Conservation (phyloP, 30 jellyfish, hydroid and myxozoan species). For the Aurelia sp. region DNA sequence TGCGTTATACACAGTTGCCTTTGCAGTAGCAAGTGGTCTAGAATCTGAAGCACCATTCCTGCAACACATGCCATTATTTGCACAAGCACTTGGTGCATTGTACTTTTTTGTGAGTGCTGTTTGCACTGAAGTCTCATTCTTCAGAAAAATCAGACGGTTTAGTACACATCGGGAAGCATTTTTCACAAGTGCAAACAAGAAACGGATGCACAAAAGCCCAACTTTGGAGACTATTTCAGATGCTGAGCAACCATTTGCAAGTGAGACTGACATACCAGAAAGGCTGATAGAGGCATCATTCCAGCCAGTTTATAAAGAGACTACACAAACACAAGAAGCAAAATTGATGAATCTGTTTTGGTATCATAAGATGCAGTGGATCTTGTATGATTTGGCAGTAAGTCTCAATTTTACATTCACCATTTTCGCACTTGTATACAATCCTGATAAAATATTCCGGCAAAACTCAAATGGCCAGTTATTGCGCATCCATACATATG, state of each 20-base stretch:
- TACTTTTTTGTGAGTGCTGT: conserved; percentile 67
- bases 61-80: conserved; percentile 42
- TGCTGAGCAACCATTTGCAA: conserved; percentile 63
- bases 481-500: conserved; percentile 38
- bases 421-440: conserved; percentile 26
- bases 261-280: conserved; percentile 62
- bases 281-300: conserved; percentile 47
- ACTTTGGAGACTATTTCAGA: conserved; percentile 69
- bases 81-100: conserved; percentile 51
- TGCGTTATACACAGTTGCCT: conserved; percentile 68
- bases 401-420: conserved; percentile 57
- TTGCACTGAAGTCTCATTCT: conserved; percentile 60
- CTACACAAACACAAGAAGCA: conserved; percentile 3
- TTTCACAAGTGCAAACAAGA: conserved; percentile 31
- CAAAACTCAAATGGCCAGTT: conserved; percentile 8
- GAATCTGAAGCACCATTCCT: conserved; percentile 27
- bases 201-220: conserved; percentile 46
- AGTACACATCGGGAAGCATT: conserved; percentile 71
- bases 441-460: background rate
- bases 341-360: conserved; percentile 60
- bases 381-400: conserved; percentile 50
- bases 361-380: conserved; percentile 74
- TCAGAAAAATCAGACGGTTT: conserved; percentile 57
- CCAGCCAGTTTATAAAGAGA: conserved; percentile 46
- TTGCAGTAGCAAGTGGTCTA: conserved; percentile 66